Percentiles rank a stretch among this genome's conserved stretches.
Conservation (phyloP, 1,140 invertebrate genomes). For the Leptinotarsa defecta region DNA sequence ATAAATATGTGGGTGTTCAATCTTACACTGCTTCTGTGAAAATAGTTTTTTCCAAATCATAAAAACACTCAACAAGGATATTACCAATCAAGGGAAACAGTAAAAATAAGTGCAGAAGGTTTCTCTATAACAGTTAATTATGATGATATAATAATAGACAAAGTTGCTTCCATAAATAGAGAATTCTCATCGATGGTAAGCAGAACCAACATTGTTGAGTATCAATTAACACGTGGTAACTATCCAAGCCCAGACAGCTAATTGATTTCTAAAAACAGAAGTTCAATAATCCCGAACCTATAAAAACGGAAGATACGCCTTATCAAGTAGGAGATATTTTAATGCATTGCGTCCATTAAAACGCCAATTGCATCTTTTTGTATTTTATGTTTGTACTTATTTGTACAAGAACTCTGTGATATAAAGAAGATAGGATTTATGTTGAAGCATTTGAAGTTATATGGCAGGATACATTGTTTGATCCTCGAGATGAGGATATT, state of each 20-base stretch:
- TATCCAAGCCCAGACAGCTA: neutral
- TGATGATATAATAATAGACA: no score
- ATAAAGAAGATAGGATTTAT: conserved; percentile 10
- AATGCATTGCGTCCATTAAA: conserved; percentile 9
- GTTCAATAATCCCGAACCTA: conserved; percentile 4
- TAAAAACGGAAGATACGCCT: conserved; percentile 4
- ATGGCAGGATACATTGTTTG: neutral
- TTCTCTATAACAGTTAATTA: no score
- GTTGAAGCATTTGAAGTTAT: conserved; percentile 2
- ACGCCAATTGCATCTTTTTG: conserved; percentile 14
- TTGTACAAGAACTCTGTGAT: conserved; percentile 7
- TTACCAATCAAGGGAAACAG: no score
- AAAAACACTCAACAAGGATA: no score
- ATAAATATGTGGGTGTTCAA: no score
- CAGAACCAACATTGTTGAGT: neutral
- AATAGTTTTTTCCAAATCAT: no score
- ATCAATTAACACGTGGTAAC: neutral
- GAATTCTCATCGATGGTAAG: no score
- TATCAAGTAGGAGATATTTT: conserved; percentile 11
- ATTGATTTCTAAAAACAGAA: conserved; percentile 17
- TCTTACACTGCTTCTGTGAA: no score
- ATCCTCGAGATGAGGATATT: no score
- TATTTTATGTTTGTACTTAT: conserved; percentile 15
- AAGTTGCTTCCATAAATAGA: no score
- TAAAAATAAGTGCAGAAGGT: no score